Base-by-base conservation (phyloP, 2,113 vertebrate species). In the Gnathonemus echidnorhynchus region DNA sequence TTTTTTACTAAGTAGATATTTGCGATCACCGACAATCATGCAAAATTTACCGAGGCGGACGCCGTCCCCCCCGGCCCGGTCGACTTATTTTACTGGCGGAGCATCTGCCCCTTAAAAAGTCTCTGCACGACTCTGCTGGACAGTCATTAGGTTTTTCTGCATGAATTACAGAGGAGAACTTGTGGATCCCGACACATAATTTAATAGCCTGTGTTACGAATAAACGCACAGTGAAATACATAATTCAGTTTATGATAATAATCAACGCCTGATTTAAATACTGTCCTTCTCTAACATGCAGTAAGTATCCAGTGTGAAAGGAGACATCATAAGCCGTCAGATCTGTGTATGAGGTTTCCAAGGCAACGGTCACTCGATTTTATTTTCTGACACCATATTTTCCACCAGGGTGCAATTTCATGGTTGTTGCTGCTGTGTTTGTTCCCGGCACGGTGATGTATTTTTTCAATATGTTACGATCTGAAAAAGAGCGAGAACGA, bases 281-380 rank as follows among this genome's bases (percentile, higher is more conserved):
- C 31, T 6, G 74, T 19, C 35, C 70, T 77, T 13, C 74, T 42
- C 31, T 6, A 80, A 3, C 35, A 80, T 42, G 13, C 35, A 80
- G 35, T 7, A 39, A 80, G 31, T 15, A 35, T 42, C 35, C 35
- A 19, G 74, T 17, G 35, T 39, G 74, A 80, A 39, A 42, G 74
- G 35, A 42, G 74, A 80, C 74, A 10, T 39, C 31, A 80, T 42
- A 19, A 80, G 35, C 35, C 74, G 74, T 80, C 35, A 42, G 17
- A 80, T 80, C 35, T 80, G 74, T 80, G 39, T 80, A 21, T 86
- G 35, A 42, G 84, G 84, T 86, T 86, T 50, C 84, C 84, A 86
- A 86, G 84, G 84, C 84, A 50, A 86, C 84, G 45, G 45, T 8
- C 74, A 39, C 31, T 80, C 35, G 31, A 80, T 80, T 39, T 80